Conservation (phyloP, 2,113 vertebrate species). For the Channa maculata region DNA sequence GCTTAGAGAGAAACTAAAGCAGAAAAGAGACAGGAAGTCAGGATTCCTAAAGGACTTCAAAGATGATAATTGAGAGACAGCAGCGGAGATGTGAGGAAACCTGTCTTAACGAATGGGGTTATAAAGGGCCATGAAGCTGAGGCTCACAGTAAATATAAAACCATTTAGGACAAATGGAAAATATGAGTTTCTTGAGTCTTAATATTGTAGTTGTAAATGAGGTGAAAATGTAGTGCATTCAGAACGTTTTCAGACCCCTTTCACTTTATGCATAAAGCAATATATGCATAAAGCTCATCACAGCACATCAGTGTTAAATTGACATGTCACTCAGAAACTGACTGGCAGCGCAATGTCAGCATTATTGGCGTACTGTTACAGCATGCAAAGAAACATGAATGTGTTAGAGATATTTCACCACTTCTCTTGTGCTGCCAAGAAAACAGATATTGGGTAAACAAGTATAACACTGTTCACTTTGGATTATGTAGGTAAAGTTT, state of each 20-base stretch:
- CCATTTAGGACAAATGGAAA: background rate
- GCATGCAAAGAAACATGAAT: background rate
- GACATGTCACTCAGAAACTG: slow-evolving; percentile 41
- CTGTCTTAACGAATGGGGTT: slow-evolving; percentile 42
- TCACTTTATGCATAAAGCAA: no score
- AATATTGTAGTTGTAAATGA: no score
- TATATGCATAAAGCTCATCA: slow-evolving; percentile 15
- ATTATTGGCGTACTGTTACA: no score
- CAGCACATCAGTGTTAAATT: slow-evolving; percentile 56
- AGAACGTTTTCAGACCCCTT: no score
- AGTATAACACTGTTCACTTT: no score
- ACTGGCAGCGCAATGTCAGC: background rate
- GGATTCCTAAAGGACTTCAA: slow-evolving; percentile 53
- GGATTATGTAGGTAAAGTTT: no score
- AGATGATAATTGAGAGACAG: slow-evolving; percentile 58
- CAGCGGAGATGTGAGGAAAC: slow-evolving; percentile 46
- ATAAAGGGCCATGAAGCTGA: slow-evolving; percentile 32
- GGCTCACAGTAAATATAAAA: slow-evolving; percentile 2
- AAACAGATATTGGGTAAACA: background rate
- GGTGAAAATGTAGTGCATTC: no score
- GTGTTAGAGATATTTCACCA: background rate
- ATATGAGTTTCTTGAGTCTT: background rate
- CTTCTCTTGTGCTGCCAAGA: no score
- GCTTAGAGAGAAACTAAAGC: slow-evolving; percentile 33
- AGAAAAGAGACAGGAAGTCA: slow-evolving; percentile 21